Percentiles rank a stretch among this genome's conserved stretches.
phyloP scores from a whole-genome alignment of 2,113 vertebrate species.

The Bujurquina vittata region DNA sequence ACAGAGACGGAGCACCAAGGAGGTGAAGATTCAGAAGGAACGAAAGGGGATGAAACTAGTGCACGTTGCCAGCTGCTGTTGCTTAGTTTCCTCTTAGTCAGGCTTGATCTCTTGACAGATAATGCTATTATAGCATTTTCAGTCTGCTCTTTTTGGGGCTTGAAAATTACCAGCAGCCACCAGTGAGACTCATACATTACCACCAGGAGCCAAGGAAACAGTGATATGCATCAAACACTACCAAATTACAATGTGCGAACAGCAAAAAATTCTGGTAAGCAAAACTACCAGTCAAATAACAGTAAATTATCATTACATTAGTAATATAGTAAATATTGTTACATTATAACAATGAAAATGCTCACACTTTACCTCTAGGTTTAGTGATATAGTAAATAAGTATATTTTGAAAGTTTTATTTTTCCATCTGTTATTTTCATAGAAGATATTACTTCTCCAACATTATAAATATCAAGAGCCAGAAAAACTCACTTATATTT shows the following conservation, averaged over 20 bases:
- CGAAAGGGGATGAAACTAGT: constrained; percentile 21
- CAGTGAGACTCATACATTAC: constrained; percentile 48
- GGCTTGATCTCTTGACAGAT: constrained; percentile 61
- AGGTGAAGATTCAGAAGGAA: constrained; percentile 20
- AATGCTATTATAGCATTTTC: constrained; percentile 57
- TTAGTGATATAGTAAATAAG: constrained; percentile 19
- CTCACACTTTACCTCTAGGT: constrained; percentile 1
- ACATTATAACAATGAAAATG: constrained; percentile 31
- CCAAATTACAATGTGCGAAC: constrained; percentile 45
- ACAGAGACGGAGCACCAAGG: constrained; percentile 14
- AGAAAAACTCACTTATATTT: neutral
- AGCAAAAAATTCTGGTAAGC: constrained; percentile 39
- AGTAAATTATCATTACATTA: constrained; percentile 36
- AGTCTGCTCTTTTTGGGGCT: constrained; percentile 39
- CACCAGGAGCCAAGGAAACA: constrained; percentile 37
- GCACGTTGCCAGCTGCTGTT: constrained; percentile 45
- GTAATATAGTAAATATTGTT: constrained; percentile 20
- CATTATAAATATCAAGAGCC: neutral
- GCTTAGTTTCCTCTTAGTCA: constrained; percentile 43
- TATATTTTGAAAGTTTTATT: constrained; percentile 26
- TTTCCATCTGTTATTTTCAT: neutral
- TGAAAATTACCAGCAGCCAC: constrained; percentile 40
- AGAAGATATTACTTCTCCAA: neutral
- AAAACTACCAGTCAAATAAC: constrained; percentile 50
- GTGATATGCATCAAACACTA: constrained; percentile 39